phyloP scores from a whole-genome alignment of 2,113 vertebrate genomes.

The Limanda limanda region DNA sequence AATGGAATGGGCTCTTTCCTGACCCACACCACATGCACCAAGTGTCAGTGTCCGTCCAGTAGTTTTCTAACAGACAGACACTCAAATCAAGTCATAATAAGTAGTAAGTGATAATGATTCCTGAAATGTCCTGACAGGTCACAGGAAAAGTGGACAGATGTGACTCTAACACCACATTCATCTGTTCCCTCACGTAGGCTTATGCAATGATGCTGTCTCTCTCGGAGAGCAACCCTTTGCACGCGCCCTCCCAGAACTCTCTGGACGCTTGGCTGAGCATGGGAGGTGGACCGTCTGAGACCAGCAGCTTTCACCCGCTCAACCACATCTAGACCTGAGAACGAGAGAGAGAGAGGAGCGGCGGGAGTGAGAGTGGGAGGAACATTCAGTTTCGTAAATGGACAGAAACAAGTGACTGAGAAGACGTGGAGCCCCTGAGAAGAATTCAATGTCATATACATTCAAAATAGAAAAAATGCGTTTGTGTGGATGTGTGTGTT shows the following conservation, averaged over 20 bases:
- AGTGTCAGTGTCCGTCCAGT: too few species aligned
- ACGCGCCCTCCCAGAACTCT: conserved; percentile 93
- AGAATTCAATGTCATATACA: conserved; percentile 58
- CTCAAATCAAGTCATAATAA: background rate
- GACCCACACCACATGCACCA: too few species aligned
- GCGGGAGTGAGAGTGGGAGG: conserved; percentile 65
- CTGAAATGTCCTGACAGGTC: background rate
- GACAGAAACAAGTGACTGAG: conserved; percentile 69
- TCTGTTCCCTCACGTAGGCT: conserved; percentile 84
- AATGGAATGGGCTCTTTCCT: too few species aligned
- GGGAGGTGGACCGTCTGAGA: conserved; percentile 91
- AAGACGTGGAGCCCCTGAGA: conserved; percentile 61
- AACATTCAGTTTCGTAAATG: conserved; percentile 50
- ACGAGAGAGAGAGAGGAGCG: conserved; percentile 32
- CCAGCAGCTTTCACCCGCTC: conserved; percentile 94
- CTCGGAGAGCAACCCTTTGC: conserved; percentile 95
- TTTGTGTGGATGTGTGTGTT: conserved; percentile 21
- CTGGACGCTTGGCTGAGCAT: conserved; percentile 98
- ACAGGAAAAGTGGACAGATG: background rate
- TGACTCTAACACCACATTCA: background rate
- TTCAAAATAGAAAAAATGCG: conserved; percentile 48
- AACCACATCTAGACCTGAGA: conserved; percentile 92
- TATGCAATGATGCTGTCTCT: conserved; percentile 99
- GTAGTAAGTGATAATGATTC: background rate
- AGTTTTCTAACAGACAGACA: too few species aligned